These are phyloP conservation scores for Peromyscus leucopus DNA, from an alignment of 2,113 vertebrate species.

Conservation along the genomic window DNA sequence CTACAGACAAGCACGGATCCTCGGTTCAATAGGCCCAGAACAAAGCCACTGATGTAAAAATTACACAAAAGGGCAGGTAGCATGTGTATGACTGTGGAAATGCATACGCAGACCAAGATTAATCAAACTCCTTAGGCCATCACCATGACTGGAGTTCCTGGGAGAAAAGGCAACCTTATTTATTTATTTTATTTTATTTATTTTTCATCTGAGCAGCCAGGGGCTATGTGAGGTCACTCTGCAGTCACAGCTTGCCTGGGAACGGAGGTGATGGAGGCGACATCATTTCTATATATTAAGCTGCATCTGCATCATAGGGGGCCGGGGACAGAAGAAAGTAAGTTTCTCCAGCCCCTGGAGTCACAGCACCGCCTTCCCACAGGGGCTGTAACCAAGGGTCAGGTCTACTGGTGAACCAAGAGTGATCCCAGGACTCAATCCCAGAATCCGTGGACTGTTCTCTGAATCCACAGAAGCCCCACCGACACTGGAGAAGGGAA, in stretches of 20 bases:
- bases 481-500: not conserved
- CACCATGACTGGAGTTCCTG: not conserved
- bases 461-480: not conserved
- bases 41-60: not conserved
- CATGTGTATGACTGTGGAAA: not conserved
- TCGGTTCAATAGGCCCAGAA: not conserved
- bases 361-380: rapidly evolving
- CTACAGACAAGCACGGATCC: not conserved
- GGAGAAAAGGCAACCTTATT: not conserved
- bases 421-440: rapidly evolving
- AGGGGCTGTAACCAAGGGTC: not conserved
- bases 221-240: not conserved
- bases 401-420: not conserved
- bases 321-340: not conserved
- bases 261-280: not conserved
- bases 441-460: not conserved
- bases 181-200: too few relatives aligned
- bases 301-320: rapidly evolving
- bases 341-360: rapidly evolving
- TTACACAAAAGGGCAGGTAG: not conserved
- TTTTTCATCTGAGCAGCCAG: not conserved
- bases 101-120: not conserved
- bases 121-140: not conserved
- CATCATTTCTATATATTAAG: not conserved
- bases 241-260: not conserved